phyloP scores from a whole-genome alignment of 2,797 vertebrate species.

The Spheniscus humboldti region DNA sequence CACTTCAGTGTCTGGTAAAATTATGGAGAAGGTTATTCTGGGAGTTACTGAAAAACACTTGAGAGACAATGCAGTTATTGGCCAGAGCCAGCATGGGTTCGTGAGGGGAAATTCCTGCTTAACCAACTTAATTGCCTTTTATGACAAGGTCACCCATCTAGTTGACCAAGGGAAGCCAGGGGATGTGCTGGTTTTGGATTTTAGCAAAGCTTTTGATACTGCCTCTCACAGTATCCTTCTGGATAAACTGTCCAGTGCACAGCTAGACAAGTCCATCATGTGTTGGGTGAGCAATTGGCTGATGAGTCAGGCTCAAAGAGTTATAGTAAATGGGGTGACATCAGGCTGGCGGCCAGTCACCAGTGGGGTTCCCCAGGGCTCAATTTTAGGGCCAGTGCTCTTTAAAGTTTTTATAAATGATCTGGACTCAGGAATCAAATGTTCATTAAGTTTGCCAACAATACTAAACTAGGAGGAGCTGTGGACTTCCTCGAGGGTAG shows the following conservation, averaged over 20 bases:
- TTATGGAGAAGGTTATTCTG: neutral
- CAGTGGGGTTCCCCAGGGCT: neutral
- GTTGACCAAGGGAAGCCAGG: neutral
- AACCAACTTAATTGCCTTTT: neutral
- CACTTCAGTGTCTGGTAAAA: neutral
- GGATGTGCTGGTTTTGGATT: neutral
- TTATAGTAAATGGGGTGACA: neutral
- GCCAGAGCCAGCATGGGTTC: neutral
- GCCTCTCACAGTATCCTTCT: neutral
- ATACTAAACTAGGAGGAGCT: neutral
- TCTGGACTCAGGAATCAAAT: neutral
- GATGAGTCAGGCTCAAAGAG: neutral
- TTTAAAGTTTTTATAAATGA: neutral
- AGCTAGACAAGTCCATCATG: neutral
- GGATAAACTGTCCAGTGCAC: neutral
- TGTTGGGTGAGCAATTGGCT: neutral
- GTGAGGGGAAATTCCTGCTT: neutral
- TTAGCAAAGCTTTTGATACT: neutral
- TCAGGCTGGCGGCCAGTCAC: neutral
- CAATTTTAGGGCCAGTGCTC: neutral
- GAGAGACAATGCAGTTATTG: neutral
- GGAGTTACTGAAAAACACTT: neutral
- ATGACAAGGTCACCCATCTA: neutral
- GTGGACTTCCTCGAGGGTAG: neutral
- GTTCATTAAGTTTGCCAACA: neutral